These are phyloP conservation scores for Enteromius radiatus DNA, from an alignment of 2,797 vertebrate species.

Conservation along the genomic window DNA sequence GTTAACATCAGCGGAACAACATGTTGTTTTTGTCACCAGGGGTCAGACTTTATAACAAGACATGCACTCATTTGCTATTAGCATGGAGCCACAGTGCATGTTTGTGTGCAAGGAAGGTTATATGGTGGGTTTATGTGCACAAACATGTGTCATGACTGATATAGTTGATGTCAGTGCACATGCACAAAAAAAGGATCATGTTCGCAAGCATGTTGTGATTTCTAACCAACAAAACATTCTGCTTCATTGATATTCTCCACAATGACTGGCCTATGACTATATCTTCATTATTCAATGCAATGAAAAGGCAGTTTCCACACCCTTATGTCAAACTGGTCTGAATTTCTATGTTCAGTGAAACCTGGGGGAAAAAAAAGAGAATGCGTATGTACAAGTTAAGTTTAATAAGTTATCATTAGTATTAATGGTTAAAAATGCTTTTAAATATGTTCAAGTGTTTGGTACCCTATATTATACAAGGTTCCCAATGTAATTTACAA, in stretches of 20 bases:
- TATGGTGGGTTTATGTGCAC: conserved; percentile 14
- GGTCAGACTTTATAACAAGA: conserved; percentile 41
- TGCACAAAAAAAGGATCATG: conserved; percentile 9
- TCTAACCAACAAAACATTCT: conserved; percentile 4
- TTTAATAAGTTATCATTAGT: conserved; percentile 7
- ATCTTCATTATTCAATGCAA: background rate
- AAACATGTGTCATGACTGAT: conserved; percentile 12
- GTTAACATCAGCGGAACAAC: conserved; percentile 37
- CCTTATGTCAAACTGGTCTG: background rate
- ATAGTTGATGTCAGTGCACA: background rate
- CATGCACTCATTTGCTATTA: conserved; percentile 8
- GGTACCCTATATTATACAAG: too few relatives aligned
- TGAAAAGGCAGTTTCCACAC: background rate
- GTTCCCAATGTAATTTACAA: background rate
- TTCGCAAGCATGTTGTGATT: background rate
- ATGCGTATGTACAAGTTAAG: background rate
- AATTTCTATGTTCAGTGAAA: background rate
- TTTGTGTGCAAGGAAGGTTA: background rate
- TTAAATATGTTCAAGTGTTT: too few relatives aligned
- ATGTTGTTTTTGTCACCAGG: conserved; percentile 50
- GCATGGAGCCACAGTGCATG: conserved; percentile 1
- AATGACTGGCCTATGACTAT: background rate
- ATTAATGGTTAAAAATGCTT: background rate
- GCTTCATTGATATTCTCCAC: background rate
- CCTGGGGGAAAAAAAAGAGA: background rate